Evolutionary conservation across 2,797 vertebrate species (phyloP).

Genomic region (Dendrocincla fuliginosa): DNA sequence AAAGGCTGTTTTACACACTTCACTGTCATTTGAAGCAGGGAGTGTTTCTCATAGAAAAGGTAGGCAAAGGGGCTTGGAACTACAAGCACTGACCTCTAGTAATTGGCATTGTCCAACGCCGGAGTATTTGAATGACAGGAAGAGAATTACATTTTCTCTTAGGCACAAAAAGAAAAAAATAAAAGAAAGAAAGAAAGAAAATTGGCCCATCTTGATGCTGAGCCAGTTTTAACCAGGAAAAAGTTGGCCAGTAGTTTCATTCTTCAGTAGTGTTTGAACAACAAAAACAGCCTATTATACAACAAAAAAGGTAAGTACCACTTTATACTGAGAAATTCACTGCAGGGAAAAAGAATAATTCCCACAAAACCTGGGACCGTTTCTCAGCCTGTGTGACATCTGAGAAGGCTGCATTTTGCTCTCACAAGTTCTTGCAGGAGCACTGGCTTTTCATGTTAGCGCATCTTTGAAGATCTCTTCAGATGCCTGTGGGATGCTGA

Average conservation of each 20-base stretch:
- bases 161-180: too few species aligned
- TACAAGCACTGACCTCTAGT: neutral
- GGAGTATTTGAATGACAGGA: neutral
- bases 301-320: neutral
- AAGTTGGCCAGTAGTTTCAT: neutral
- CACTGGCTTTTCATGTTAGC: neutral
- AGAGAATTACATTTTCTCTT: neutral
- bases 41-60: neutral
- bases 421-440: neutral
- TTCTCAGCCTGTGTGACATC: neutral
- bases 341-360: neutral
- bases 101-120: neutral
- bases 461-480: neutral
- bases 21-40: neutral
- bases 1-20: neutral
- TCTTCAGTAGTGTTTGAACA: neutral
- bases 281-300: neutral
- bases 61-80: neutral
- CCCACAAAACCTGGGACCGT: neutral
- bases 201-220: neutral
- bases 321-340: neutral
- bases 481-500: neutral
- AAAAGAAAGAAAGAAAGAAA: neutral
- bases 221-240: neutral
- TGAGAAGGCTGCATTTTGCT: neutral